phyloP scores from a whole-genome alignment of 2,888 invertebrate genomes.

The Lamellibrachia columna region DNA sequence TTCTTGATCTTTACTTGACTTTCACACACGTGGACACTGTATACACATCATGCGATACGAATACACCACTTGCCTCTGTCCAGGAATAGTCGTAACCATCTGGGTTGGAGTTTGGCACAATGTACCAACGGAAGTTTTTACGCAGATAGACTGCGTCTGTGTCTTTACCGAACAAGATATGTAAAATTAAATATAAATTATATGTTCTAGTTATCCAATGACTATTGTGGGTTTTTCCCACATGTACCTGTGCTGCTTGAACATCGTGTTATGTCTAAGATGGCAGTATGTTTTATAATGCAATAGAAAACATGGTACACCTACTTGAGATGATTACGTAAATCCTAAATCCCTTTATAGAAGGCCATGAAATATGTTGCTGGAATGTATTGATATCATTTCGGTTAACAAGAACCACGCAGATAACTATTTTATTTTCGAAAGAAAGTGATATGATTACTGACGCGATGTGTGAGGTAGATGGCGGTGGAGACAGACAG shows the following conservation, averaged over 20 bases:
- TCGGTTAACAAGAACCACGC: neutral
- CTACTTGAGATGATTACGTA: too few relatives aligned
- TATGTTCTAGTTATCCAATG: too few relatives aligned
- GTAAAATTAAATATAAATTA: neutral
- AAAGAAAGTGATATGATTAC: neutral
- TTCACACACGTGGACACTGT: too few relatives aligned
- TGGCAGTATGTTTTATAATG: too few relatives aligned
- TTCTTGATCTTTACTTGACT: too few relatives aligned
- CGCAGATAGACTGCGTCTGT: constrained; percentile 28
- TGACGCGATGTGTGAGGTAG: neutral
- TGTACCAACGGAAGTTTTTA: constrained; percentile 32
- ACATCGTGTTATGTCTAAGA: too few relatives aligned
- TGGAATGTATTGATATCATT: neutral
- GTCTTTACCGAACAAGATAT: constrained; percentile 27
- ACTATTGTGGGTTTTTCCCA: too few relatives aligned
- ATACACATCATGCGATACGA: neutral
- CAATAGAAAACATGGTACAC: too few relatives aligned
- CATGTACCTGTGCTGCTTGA: too few relatives aligned
- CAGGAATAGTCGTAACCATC: constrained; percentile 13
- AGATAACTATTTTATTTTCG: neutral
- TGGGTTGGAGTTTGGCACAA: constrained; percentile 29
- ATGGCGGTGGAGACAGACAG: neutral
- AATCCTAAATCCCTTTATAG: too few relatives aligned
- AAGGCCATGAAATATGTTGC: neutral
- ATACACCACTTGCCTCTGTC: neutral